Evolutionary conservation across 2,113 vertebrate species (phyloP).

Genomic region (Scophthalmus maximus): DNA sequence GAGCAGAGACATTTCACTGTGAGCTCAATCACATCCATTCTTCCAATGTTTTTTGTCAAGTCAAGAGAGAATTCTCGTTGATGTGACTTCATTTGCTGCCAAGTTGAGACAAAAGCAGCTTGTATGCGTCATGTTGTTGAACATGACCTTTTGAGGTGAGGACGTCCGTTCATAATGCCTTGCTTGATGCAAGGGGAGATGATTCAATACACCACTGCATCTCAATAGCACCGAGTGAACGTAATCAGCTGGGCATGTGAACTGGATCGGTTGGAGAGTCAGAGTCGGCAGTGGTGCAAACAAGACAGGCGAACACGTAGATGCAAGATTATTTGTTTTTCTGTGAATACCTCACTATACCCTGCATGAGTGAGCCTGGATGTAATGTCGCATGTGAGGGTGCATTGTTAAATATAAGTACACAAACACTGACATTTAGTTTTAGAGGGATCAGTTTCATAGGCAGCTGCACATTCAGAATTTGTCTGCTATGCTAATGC

Average conservation of each 20-base stretch:
- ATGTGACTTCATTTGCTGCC: conserved; percentile 1
- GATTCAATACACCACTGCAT: not conserved
- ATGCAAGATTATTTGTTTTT: not conserved
- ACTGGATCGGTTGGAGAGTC: not conserved
- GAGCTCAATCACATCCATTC: not conserved
- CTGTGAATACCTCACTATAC: not conserved
- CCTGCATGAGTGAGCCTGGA: too few species aligned
- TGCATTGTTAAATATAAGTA: not conserved
- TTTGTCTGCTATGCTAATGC: not conserved
- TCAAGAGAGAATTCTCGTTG: too few species aligned
- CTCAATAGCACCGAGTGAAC: not conserved
- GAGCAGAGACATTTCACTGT: too few species aligned
- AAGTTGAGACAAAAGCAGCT: not conserved
- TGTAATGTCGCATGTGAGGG: not conserved
- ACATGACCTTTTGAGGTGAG: conserved; percentile 10
- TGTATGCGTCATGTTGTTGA: not conserved
- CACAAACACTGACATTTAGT: too few species aligned
- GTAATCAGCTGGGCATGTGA: conserved; percentile 1
- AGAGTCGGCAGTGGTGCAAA: not conserved
- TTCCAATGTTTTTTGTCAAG: too few species aligned
- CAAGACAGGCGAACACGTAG: not conserved
- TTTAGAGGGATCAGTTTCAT: conserved; percentile 5
- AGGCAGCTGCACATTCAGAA: not conserved
- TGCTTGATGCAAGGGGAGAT: not conserved
- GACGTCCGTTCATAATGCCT: not conserved